Evolutionary conservation across 2,113 vertebrate genomes (phyloP).

Genomic region (Tragelaphus imberbis): DNA sequence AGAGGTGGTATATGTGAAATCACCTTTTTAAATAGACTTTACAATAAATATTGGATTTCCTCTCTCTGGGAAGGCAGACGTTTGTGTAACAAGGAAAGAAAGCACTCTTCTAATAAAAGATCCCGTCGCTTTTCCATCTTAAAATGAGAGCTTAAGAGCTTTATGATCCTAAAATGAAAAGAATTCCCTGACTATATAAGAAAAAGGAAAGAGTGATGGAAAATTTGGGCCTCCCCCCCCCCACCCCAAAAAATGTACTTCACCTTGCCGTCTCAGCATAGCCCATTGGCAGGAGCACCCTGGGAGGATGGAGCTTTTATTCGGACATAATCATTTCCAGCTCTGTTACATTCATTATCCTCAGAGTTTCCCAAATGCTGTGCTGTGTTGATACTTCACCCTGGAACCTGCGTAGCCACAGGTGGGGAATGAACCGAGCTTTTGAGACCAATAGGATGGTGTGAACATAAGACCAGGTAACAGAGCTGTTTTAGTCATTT

Average conservation of each 20-base stretch:
- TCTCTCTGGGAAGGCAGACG: constrained; percentile 28
- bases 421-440: neutral
- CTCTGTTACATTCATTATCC: neutral
- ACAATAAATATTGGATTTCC: neutral
- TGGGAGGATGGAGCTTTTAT: constrained; percentile 2
- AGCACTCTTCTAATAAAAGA: constrained; percentile 28
- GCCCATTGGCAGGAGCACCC: neutral
- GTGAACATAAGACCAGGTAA: neutral
- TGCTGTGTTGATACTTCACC: neutral
- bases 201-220: neutral
- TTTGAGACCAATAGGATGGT: neutral
- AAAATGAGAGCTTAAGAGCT: constrained; percentile 13
- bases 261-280: neutral
- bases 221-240: neutral
- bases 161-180: neutral
- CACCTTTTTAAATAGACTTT: neutral
- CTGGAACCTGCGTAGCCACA: neutral
- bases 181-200: neutral
- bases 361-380: neutral
- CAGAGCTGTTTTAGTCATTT: neutral
- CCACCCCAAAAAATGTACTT: neutral
- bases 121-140: constrained; percentile 52
- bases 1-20: constrained; percentile 34
- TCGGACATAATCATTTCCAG: constrained; percentile 11
- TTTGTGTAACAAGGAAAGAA: constrained; percentile 20